Base-by-base conservation (phyloP, 1,140 invertebrate genomes). In the Trachelipus rathkii region DNA sequence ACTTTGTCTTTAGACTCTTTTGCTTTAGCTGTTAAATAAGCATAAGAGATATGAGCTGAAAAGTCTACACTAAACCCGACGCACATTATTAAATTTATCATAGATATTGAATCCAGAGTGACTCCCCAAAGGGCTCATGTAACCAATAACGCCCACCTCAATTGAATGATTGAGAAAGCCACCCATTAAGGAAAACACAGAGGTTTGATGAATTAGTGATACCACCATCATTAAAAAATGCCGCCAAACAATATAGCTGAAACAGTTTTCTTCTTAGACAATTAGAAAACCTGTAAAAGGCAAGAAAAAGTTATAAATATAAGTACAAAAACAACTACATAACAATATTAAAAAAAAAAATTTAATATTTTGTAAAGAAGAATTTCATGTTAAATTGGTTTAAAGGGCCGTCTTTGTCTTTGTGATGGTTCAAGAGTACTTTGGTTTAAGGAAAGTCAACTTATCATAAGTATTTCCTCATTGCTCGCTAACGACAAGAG, bases 71-170 rank as follows among this genome's bases (percentile, higher is more conserved):
- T 97, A 86, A 98, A 98, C 53, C 96, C 96, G 44, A 98, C 97
- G 83, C 95, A 97, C 96, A 99, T 98, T 69, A 99, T 98, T 0
- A 98, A 87, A 83, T 98, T 98, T 66, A 98, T 98, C 96, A 98
- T 99, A 0, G 96, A 98, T 82, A 99, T 97, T 5, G 95, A 95
- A 84, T 98, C 96, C 45, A 98, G 86, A 83, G 95, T 96, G 0
- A 98, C 94, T 79, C 91, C 90, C 95, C 96, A 98, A 0, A 0
- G 97, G 86, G 0, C 95, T 91, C 93, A 99, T 96, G 86, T 97
- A 97, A 0, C 96, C 96, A 4, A 96, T 92, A 0, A 98, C 95
- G n/a, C 96, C 96, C 7, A 93, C 85, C 98, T 95, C 77, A 99
- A 98, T 3, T 95, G 97, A n/a, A 97, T 89, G 53, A 98, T 97